Conservation (phyloP, 2,113 vertebrate genomes). For the Podiceps cristatus region DNA sequence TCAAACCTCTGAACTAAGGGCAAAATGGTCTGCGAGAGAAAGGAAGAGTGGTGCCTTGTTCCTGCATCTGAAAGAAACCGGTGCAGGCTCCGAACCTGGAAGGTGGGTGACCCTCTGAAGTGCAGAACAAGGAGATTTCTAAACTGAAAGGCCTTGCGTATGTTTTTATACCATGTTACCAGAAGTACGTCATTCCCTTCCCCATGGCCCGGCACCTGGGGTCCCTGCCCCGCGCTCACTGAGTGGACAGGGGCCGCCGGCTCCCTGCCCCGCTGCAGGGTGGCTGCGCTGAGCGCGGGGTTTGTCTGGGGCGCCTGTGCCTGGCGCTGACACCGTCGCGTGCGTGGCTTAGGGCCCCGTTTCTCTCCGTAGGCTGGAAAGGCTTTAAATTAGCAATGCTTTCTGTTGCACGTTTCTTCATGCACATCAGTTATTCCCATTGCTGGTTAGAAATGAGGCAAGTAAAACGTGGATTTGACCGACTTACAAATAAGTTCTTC, state of each 20-base stretch:
- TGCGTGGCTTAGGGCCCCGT: not conserved
- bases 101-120: not conserved
- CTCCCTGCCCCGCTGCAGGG: rapidly evolving
- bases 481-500: not conserved
- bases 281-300: rapidly evolving
- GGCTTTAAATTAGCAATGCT: not conserved
- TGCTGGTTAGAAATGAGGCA: not conserved
- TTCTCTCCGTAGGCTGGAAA: rapidly evolving
- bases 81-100: not conserved
- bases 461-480: not conserved
- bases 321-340: rapidly evolving
- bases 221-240: not conserved
- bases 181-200: not conserved
- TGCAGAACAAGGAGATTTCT: not conserved
- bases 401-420: not conserved
- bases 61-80: not conserved
- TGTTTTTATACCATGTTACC: not conserved
- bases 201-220: not conserved
- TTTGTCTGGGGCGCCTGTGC: not conserved
- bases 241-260: rapidly evolving
- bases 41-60: not conserved
- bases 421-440: not conserved
- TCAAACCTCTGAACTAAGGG: not conserved
- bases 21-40: not conserved
- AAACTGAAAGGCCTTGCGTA: not conserved